A percentile compares a stretch with the other conserved stretches of the same genome.
Conservation (phyloP, 1,140 invertebrate genomes). For the Anoplophora glabripennis region DNA sequence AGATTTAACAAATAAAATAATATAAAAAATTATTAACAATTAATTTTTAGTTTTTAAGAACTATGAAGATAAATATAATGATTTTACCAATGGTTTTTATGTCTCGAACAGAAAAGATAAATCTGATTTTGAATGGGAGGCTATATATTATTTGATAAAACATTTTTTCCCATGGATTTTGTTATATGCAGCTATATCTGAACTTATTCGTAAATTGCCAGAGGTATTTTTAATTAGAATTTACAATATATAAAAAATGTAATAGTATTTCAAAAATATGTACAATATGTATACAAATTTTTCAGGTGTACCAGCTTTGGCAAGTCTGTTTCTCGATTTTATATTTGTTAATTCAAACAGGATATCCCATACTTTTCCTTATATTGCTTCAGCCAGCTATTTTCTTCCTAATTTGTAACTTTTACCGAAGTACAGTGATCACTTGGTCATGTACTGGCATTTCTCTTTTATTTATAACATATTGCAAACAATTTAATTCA, state of each 20-base stretch:
- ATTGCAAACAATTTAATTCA: slow-evolving; percentile 28
- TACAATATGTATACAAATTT: slow-evolving; percentile 5
- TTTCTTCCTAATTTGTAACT: slow-evolving; percentile 25
- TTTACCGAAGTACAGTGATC: slow-evolving; percentile 16
- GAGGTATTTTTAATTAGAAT: slow-evolving; percentile 8
- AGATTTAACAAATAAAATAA: background rate
- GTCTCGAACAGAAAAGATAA: slow-evolving; percentile 51
- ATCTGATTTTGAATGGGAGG: slow-evolving; percentile 56
- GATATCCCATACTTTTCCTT: slow-evolving; percentile 18
- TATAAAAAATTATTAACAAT: background rate
- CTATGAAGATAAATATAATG: slow-evolving; percentile 37
- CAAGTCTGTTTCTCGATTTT: slow-evolving; percentile 29
- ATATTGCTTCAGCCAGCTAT: slow-evolving; percentile 38
- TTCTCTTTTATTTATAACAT: slow-evolving; percentile 25
- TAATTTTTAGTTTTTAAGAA: slow-evolving; percentile 36
- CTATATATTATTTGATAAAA: slow-evolving; percentile 49
- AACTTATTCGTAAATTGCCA: slow-evolving; percentile 35
- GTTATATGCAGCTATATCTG: slow-evolving; percentile 48
- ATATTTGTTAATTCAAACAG: slow-evolving; percentile 24
- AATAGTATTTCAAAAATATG: background rate
- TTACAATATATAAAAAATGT: background rate
- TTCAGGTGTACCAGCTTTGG: slow-evolving; percentile 26
- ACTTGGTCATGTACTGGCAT: slow-evolving; percentile 34
- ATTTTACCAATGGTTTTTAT: slow-evolving; percentile 48
- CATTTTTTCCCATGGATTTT: slow-evolving; percentile 49